These are phyloP conservation scores for Leuciscus waleckii DNA, from an alignment of 2,797 vertebrate species.

Conservation along the genomic window DNA sequence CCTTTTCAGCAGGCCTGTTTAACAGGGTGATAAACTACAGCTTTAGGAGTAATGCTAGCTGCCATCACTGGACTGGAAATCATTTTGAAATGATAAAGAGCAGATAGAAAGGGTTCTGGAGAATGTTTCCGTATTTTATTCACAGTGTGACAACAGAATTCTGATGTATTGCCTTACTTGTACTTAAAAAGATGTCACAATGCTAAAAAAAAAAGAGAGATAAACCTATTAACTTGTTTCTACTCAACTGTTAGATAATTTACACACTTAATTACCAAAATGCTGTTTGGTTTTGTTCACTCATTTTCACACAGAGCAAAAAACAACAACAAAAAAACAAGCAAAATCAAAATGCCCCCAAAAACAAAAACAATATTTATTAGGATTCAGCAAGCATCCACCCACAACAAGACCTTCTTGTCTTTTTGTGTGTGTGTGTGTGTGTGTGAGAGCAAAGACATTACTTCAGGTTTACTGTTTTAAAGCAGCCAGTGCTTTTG, in stretches of 20 bases:
- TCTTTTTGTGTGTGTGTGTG: neutral
- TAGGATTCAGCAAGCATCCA: constrained; percentile 1
- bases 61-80: constrained; percentile 7
- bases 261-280: neutral
- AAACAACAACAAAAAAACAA: neutral
- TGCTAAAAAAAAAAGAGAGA: neutral
- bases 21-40: constrained; percentile 42
- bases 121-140: neutral
- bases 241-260: neutral
- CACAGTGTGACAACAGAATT: neutral
- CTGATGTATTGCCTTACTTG: neutral
- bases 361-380: neutral
- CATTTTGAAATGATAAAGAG: constrained; percentile 30
- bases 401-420: neutral
- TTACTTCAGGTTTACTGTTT: neutral
- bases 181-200: neutral
- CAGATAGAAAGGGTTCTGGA: neutral
- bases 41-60: constrained; percentile 25
- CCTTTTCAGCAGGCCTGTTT: constrained; percentile 51
- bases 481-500: constrained; percentile 16
- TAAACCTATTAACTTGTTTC: neutral
- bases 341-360: neutral
- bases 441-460: neutral
- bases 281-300: neutral
- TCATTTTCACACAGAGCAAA: neutral